phyloP scores from a whole-genome alignment of 1,140 invertebrate species.

The Hypothenemus hampei region DNA sequence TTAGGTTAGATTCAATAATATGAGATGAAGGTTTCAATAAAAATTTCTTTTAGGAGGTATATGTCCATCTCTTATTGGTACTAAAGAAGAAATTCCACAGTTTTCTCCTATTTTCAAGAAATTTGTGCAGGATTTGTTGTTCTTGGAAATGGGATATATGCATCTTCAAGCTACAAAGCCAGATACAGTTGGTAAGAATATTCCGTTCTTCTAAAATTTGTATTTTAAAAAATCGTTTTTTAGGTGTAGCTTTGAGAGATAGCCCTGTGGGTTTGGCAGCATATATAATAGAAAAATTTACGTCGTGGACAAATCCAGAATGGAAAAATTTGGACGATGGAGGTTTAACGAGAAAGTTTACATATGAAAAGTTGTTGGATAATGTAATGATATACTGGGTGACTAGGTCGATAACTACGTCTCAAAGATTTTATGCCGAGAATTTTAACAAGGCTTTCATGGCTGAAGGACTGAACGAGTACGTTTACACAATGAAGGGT shows the following conservation, averaged over 20 bases:
- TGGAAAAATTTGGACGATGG: slow-evolving; percentile 61
- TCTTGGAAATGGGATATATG: slow-evolving; percentile 71
- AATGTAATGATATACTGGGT: slow-evolving; percentile 77
- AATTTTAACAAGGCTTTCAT: slow-evolving; percentile 42
- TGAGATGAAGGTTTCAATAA: too few relatives aligned
- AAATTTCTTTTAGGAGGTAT: not conserved
- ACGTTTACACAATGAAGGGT: too few relatives aligned
- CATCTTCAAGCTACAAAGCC: slow-evolving; percentile 87
- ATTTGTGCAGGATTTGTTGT: slow-evolving; percentile 48
- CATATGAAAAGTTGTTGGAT: slow-evolving; percentile 72
- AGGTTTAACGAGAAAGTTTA: slow-evolving; percentile 59
- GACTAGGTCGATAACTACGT: slow-evolving; percentile 60
- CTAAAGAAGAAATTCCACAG: slow-evolving; percentile 37
- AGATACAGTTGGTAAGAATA: slow-evolving; percentile 72
- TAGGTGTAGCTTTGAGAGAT: slow-evolving; percentile 57
- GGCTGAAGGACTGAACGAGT: slow-evolving; percentile 1
- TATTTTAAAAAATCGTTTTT: not conserved
- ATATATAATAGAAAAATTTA: slow-evolving; percentile 88
- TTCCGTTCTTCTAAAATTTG: slow-evolving; percentile 20
- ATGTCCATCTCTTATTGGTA: not conserved
- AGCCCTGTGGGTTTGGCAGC: slow-evolving; percentile 72
- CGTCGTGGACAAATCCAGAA: slow-evolving; percentile 63
- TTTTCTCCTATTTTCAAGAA: slow-evolving; percentile 56
- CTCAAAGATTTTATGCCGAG: slow-evolving; percentile 63
- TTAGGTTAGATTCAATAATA: too few relatives aligned